A percentile compares a stretch with the other conserved stretches of the same genome.
phyloP scores from a whole-genome alignment of 2,888 invertebrate genomes.

The Tanaodytes sp. region DNA sequence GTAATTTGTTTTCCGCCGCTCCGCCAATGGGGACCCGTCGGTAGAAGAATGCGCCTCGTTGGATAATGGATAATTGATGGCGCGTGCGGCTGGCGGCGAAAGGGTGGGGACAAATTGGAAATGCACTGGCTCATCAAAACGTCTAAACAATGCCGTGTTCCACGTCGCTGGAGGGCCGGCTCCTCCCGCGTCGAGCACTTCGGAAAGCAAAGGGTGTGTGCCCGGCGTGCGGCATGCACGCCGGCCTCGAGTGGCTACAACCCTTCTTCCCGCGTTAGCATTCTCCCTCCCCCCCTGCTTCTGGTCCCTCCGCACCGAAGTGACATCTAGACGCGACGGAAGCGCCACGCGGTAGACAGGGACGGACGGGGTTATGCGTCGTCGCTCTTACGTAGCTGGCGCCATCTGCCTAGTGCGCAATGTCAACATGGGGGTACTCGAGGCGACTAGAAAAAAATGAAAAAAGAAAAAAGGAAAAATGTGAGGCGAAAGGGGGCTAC shows the following conservation, averaged over 20 bases:
- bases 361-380: no score
- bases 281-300: no score
- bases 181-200: constrained; percentile 31
- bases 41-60: constrained; percentile 46
- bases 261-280: no score
- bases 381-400: no score
- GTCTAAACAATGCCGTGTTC: constrained; percentile 65
- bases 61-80: constrained; percentile 63
- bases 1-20: constrained; percentile 43
- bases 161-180: constrained; percentile 31
- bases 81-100: not conserved
- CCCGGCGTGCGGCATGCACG: constrained; percentile 25
- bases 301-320: no score
- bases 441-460: no score
- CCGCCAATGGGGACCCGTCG: constrained; percentile 12
- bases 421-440: not conserved
- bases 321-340: no score
- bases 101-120: constrained; percentile 58
- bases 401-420: no score
- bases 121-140: constrained; percentile 69
- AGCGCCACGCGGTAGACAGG: no score
- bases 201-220: constrained; percentile 30
- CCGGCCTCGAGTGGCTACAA: no score
- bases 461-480: no score
- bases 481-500: no score